Base-by-base conservation (phyloP, 2,797 vertebrate genomes). In the Tadarida brasiliensis region DNA sequence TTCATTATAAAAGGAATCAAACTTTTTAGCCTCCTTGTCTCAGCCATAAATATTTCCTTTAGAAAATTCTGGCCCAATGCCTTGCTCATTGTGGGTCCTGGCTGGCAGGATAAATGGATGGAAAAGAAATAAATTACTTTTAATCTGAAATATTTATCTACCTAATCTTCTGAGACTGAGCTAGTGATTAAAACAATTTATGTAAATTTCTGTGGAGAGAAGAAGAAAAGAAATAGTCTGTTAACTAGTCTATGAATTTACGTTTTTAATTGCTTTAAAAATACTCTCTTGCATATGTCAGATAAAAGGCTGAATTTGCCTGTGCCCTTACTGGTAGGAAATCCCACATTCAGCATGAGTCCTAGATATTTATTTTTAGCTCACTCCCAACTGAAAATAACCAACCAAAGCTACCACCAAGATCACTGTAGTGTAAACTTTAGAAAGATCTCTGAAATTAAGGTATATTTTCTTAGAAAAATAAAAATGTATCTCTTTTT, bases 281-380 rank as follows among this genome's bases (percentile, higher is more conserved):
- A 73, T 88, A 15, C 67, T 54, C 30, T 33, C 24, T 63, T 51
- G 24, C 47, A 2, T 44, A 5, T 83, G 30, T 93, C 51, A 39
- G 63, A 49, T 74, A 49, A 91, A 83, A 26, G 28, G 8, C 77
- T 92, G 33, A 63, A 78, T 84, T 87, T 78, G 12, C 57, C 57
- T 87, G 6, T 20, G 35, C 17, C 6, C 85, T 90, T 67, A 56
- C 16, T 91, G 35, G 30, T 86, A 74, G 82, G 82, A 92, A 92
- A 92, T 28, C 57, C 71, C 71, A 67, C 17, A 11, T 91, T 94
- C 65, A 81, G 16, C n/a, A 24, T 83, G 61, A 96, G 73, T 91
- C 83, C 44, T 87, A 61, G 59, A 39, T 94, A 82, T 28, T 88
- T 94, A 91, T 78, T 96, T 96, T 96, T 95, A 91, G 65, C 54